Evolutionary conservation across 2,888 invertebrate species (phyloP), one percentile per base, ranked within the genome.

Genomic region (Thysanoteuthis rhombus): DNA sequence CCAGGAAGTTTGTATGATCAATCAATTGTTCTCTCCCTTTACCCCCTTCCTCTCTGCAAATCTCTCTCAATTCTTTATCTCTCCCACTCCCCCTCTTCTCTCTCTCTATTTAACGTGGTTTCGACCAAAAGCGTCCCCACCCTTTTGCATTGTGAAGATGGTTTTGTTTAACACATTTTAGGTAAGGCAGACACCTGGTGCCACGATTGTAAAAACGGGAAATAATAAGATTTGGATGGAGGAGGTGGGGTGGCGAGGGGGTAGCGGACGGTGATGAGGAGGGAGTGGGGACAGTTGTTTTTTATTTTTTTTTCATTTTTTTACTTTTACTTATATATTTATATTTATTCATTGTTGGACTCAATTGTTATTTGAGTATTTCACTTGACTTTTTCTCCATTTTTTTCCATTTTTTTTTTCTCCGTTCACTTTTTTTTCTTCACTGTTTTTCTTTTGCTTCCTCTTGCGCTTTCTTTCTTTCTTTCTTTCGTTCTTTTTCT

Each of bases 121-220:
- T 32, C 75, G 75, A 75, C 75, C 12, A n/a, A 75, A n/a, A 75
- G n/a, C 75, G 75, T 47, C 75, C 75, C 75, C 75, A 75, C n/a
- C n/a, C 75, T n/a, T n/a, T n/a, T 75, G n/a, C 75, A 12, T 75
- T 75, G 75, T n/a, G 75, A 75, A 75, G 75, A 75, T 75, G 75
- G 75, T 75, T 47, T 75, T n/a, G 75, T 75, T 75, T 75, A 75
- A 75, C 75, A 75, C 75, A n/a, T 75, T 75, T 75, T 75, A 75
- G 75, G 75, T 75, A 75, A 75, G 75, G 75, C 6, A 16, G 75
- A 75, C 75, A 75, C 75, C 75, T 75, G 75, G 75, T 75, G n/a
- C 75, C 75, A 75, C 19, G 32, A 32, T n/a, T n/a, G 75, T 75
- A 75, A 75, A 16, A 75, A 75, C n/a, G 32, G 75, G n/a, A n/a